A percentile compares a stretch with the other conserved stretches of the same genome.
These are phyloP conservation scores for Phrynocephalus vlangalii DNA, from an alignment of 2,797 vertebrate genomes.

Conservation along the genomic window DNA sequence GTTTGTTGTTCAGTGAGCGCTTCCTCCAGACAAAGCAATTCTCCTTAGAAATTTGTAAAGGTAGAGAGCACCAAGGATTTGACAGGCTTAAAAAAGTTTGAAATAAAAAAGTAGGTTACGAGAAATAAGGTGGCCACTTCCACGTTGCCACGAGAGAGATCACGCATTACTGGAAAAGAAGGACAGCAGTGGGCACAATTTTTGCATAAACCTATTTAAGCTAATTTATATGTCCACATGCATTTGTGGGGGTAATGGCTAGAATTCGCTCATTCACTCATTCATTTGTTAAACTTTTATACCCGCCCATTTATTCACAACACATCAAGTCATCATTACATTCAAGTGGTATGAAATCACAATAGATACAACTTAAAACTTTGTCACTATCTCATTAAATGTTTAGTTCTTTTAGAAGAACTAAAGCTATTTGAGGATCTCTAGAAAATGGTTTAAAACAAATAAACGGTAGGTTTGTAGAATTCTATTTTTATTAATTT, in stretches of 20 bases:
- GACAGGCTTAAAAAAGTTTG: not conserved
- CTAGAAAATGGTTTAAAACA: too few relatives aligned
- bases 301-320: too few relatives aligned
- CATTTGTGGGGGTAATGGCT: not conserved
- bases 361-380: too few relatives aligned
- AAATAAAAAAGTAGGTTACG: not conserved
- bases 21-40: not conserved
- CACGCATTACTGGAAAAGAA: not conserved
- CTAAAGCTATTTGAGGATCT: too few relatives aligned
- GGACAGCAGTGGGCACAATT: not conserved
- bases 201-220: not conserved
- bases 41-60: not conserved
- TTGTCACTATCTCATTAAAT: too few relatives aligned
- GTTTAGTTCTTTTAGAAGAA: too few relatives aligned
- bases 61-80: not conserved
- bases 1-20: constrained; percentile 14
- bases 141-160: not conserved
- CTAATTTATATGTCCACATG: not conserved
- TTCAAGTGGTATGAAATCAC: too few relatives aligned
- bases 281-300: too few relatives aligned
- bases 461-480: too few relatives aligned
- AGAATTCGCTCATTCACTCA: too few relatives aligned
- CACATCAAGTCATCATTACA: too few relatives aligned
- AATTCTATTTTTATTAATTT: too few relatives aligned
- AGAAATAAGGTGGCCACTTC: not conserved